phyloP scores from a whole-genome alignment of 2,888 invertebrate genomes.

The Epirrhoe alternata region DNA sequence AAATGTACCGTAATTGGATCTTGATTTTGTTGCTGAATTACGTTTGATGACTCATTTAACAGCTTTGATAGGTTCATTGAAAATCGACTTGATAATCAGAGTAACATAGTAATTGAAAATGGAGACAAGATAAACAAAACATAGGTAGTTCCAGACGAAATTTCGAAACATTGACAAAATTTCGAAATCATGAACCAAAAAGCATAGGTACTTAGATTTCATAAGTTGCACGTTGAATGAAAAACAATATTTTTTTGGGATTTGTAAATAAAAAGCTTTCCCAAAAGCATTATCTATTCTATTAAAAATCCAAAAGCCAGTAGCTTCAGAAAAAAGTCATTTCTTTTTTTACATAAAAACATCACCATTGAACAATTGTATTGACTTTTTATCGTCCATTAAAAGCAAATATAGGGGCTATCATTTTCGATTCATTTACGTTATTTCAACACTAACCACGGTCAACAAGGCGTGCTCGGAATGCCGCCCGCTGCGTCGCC shows the following conservation, averaged over 20 bases:
- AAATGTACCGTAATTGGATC: slow-evolving; percentile 81
- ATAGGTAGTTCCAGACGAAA: too few relatives aligned
- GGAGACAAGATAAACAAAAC: too few relatives aligned
- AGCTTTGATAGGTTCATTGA: slow-evolving; percentile 8
- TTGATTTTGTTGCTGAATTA: slow-evolving; percentile 67
- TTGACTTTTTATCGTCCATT: slow-evolving; percentile 35
- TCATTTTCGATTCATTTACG: slow-evolving; percentile 43
- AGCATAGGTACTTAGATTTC: too few relatives aligned
- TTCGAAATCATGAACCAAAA: too few relatives aligned
- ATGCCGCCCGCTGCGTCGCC: slow-evolving; percentile 59
- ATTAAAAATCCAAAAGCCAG: too few relatives aligned
- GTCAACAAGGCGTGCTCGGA: slow-evolving; percentile 42
- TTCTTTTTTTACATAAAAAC: not conserved
- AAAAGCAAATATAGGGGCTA: slow-evolving; percentile 42
- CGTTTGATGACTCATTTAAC: slow-evolving; percentile 54
- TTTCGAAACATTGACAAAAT: too few relatives aligned
- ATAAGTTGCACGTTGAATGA: too few relatives aligned
- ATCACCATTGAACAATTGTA: not conserved
- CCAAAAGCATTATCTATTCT: too few relatives aligned
- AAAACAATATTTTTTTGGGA: too few relatives aligned
- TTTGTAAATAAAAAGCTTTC: too few relatives aligned
- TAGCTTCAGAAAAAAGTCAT: not conserved
- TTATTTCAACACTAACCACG: slow-evolving; percentile 51
- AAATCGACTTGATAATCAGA: not conserved
- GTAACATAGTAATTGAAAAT: not conserved